A percentile compares a stretch with the other conserved stretches of the same genome.
Conservation (phyloP, 2,888 invertebrate genomes). For the Acanthopleura granulata region DNA sequence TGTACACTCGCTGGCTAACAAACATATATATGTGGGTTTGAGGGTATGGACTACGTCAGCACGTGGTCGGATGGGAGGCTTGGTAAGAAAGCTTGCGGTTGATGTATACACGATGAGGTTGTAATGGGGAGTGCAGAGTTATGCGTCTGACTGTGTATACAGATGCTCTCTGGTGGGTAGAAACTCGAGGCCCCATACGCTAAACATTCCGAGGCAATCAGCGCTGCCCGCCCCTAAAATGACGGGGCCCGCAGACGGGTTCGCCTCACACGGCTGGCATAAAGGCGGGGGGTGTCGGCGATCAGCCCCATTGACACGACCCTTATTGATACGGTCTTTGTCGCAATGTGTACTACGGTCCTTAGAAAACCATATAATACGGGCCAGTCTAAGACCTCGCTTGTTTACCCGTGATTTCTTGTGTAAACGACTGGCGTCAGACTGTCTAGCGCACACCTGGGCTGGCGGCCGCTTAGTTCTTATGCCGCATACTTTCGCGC, state of each 20-base stretch:
- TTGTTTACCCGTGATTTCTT: constrained; percentile 42
- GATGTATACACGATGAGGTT: too few species aligned
- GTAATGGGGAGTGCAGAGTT: constrained; percentile 1
- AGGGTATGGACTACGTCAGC: too few species aligned
- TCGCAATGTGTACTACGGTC: constrained; percentile 6
- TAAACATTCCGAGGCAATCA: neutral
- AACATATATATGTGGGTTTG: too few species aligned
- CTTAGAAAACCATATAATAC: constrained; percentile 18
- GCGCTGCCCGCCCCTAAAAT: neutral
- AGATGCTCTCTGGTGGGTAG: neutral
- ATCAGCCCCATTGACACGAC: constrained; percentile 15
- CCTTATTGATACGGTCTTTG: constrained; percentile 16
- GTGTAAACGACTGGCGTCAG: constrained; percentile 40
- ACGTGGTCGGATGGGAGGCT: too few species aligned
- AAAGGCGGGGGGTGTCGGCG: neutral
- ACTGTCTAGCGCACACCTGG: constrained; percentile 37
- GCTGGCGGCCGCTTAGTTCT: constrained; percentile 18
- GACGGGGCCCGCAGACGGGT: neutral
- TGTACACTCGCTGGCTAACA: too few species aligned
- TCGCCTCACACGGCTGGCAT: neutral
- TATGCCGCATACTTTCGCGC: constrained; percentile 6
- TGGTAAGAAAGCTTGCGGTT: too few species aligned
- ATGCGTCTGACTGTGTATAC: neutral
- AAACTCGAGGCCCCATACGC: neutral
- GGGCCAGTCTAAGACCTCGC: constrained; percentile 2